These are phyloP conservation scores for Mactromeris polynyma DNA, from an alignment of 2,888 invertebrate genomes.

Conservation along the genomic window DNA sequence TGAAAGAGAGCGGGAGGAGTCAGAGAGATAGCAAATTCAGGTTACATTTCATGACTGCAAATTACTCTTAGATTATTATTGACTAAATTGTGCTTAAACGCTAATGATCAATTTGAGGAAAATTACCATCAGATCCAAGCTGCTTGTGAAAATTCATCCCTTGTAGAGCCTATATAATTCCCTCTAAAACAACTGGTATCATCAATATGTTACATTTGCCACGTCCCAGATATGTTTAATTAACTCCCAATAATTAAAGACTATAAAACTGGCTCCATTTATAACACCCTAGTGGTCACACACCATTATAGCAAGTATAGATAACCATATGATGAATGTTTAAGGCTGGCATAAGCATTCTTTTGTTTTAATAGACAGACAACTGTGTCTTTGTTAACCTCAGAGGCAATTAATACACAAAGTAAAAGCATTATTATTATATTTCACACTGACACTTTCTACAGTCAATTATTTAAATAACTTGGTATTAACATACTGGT, in stretches of 20 bases:
- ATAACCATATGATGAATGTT: neutral
- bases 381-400: neutral
- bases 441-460: neutral
- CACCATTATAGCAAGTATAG: neutral
- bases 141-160: neutral
- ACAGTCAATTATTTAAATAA: too few species aligned
- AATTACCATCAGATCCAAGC: neutral
- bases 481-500: too few species aligned
- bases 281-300: constrained; percentile 14
- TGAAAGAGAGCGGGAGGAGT: too few species aligned
- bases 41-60: neutral
- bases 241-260: constrained; percentile 21
- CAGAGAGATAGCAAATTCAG: too few species aligned
- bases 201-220: neutral
- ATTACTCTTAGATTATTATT: neutral
- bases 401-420: neutral
- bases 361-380: neutral
- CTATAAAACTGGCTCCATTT: constrained; percentile 5
- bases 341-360: too few species aligned
- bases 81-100: neutral
- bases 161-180: neutral
- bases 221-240: constrained; percentile 26
- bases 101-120: neutral
- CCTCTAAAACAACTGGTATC: neutral
- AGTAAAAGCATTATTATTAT: neutral